Conservation (phyloP, 2,113 vertebrate species). For the Forbesichthys papilliferus region DNA sequence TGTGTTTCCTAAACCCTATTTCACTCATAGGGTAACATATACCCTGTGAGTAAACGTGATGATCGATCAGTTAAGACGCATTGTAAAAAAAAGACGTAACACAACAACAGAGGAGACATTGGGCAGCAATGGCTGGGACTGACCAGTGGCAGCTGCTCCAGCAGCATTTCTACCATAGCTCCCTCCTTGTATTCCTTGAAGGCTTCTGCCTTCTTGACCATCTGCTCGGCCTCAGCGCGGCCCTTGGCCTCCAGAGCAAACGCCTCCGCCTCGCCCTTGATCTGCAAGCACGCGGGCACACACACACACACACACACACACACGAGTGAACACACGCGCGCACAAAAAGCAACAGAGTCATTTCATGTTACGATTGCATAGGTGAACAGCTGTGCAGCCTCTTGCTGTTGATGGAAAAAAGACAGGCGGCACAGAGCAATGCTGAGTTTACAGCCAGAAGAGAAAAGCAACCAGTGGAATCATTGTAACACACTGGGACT, state of each 20-base stretch:
- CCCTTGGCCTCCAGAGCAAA: slow-evolving; percentile 86
- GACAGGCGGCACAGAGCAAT: too few relatives aligned
- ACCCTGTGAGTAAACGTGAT: too few relatives aligned
- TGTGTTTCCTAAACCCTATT: too few relatives aligned
- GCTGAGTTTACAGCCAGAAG: too few relatives aligned
- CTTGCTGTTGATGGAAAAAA: not conserved
- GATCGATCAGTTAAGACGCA: too few relatives aligned
- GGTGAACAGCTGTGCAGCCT: too few relatives aligned
- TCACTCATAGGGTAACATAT: too few relatives aligned
- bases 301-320: slow-evolving; percentile 10
- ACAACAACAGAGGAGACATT: not conserved
- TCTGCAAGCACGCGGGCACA: slow-evolving; percentile 63
- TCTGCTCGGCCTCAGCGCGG: slow-evolving; percentile 87
- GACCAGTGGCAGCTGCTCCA: slow-evolving; percentile 89
- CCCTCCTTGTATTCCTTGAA: slow-evolving; percentile 89
- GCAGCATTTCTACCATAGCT: slow-evolving; percentile 91
- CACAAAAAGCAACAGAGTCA: not conserved
- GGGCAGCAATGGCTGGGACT: slow-evolving; percentile 23
- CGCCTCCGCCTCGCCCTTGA: slow-evolving; percentile 88
- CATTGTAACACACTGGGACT: not conserved
- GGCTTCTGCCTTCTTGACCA: slow-evolving; percentile 89
- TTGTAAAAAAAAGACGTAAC: too few relatives aligned
- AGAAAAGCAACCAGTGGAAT: not conserved
- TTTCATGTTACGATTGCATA: too few relatives aligned
- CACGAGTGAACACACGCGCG: not conserved